Evolutionary conservation across 2,113 vertebrate genomes (phyloP), one percentile per base, ranked within the genome.

Genomic region (Arvicanthis niloticus): DNA sequence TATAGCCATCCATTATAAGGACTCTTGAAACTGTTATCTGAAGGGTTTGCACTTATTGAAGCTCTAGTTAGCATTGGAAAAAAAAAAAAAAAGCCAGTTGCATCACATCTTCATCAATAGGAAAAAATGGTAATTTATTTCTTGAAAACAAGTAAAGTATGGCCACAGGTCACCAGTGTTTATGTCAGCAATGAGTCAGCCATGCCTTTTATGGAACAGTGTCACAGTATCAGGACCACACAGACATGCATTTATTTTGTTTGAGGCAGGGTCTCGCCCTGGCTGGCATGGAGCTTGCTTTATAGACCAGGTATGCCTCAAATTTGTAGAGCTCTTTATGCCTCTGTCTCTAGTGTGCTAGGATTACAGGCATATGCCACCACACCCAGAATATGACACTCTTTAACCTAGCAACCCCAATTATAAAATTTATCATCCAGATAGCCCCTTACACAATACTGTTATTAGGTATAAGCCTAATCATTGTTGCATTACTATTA

Each of bases 111-210:
- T 91, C 37, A 73, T 75, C 77, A 86, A 60, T 24, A 78, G 15
- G 31, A 40, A 53, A 82, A 73, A 53, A 5, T 34, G 78, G 15
- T 40, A 91, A 72, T 62, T 94, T 15, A 65, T 31, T 73, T 87
- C 78, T 24, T 77, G 80, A 88, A 91, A 90, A 72, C 51, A 90
- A 88, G 80, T n/a, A 96, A 81, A 70, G 48, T 26, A 88, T 68
- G 9, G 13, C 76, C 82, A 58, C 2, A 19, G 4, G 40, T 65
- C 37, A 45, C 31, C 56, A 65, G 26, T 80, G 40, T 75, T 96
- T 56, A 77, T 21, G 60, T 96, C 56, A 85, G 40, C 40, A 78
- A 15, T 95, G 45, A 82, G 12, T 40, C 70, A 94, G 12, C 34
- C 53, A 91, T 84, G 62, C 11, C n/a, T 60, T 91, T 40, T n/a